phyloP scores from a whole-genome alignment of 2,797 vertebrate genomes.

The Rhynchonycteris naso region DNA sequence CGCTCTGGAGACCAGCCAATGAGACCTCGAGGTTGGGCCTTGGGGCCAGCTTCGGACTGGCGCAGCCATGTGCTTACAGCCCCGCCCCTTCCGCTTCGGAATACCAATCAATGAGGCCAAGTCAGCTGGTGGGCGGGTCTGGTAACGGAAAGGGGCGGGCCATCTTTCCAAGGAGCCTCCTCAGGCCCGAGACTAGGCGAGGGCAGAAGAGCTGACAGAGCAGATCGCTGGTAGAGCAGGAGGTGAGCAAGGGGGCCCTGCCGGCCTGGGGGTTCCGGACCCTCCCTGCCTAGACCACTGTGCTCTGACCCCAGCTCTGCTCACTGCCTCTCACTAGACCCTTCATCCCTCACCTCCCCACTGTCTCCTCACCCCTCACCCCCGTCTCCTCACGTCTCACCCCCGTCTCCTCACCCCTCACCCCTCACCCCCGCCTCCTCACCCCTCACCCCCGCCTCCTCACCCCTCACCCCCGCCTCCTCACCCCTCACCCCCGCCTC shows the following conservation, averaged over 20 bases:
- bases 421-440: neutral
- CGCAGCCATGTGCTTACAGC: neutral
- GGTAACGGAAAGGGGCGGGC: constrained; percentile 59
- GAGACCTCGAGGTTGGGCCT: neutral
- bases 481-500: neutral
- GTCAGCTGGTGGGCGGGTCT: neutral
- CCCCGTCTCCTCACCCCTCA: neutral
- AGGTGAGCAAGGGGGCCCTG: constrained; percentile 49
- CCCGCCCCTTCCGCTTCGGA: neutral
- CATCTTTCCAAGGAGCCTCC: neutral
- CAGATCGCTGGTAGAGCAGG: neutral
- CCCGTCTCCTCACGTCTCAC: too few relatives aligned
- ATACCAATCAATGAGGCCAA: constrained; percentile 33
- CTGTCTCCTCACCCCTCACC: neutral
- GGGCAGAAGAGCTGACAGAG: neutral
- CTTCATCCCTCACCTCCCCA: neutral
- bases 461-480: too few relatives aligned
- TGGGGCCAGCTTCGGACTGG: accelerated
- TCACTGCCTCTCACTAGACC: neutral
- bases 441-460: too few relatives aligned
- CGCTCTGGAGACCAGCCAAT: neutral
- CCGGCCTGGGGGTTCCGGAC: accelerated
- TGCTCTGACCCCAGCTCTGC: neutral
- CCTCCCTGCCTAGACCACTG: too few relatives aligned
- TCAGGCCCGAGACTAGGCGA: neutral